These are phyloP conservation scores for Tanaodytes sp. DNA, from an alignment of 2,888 invertebrate species.

Conservation along the genomic window DNA sequence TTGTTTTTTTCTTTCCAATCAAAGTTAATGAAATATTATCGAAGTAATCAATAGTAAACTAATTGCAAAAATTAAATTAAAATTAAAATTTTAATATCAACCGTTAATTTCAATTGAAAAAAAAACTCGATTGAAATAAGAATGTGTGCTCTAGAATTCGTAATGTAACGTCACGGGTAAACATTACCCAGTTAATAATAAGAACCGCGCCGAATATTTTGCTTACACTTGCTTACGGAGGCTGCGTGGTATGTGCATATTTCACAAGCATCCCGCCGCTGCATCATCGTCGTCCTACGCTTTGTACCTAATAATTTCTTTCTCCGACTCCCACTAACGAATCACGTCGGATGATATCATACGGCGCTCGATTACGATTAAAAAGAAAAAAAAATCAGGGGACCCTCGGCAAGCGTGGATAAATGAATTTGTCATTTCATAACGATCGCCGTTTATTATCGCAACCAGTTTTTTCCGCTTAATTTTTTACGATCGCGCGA, in stretches of 20 bases:
- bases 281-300: conserved; percentile 39
- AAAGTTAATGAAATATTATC: too few species aligned
- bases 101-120: too few species aligned
- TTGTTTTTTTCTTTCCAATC: too few species aligned
- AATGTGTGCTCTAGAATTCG: neutral
- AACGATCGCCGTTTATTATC: conserved; percentile 16
- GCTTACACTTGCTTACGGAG: conserved; percentile 42
- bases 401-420: conserved; percentile 3
- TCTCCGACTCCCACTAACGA: conserved; percentile 26
- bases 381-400: conserved; percentile 18
- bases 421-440: conserved; percentile 26
- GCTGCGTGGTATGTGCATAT: conserved; percentile 33
- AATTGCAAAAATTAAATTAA: too few species aligned
- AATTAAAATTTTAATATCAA: too few species aligned
- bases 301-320: conserved; percentile 38
- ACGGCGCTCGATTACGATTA: conserved; percentile 5
- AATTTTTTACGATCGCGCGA: neutral
- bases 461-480: neutral
- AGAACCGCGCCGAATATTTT: conserved; percentile 35
- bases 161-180: neutral
- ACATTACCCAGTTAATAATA: conserved; percentile 15
- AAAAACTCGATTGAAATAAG: too few species aligned
- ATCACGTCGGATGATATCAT: conserved; percentile 33
- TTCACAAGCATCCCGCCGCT: conserved; percentile 19
- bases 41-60: too few species aligned